Base-by-base conservation (phyloP, 2,113 vertebrate species). In the Amazona guildingii region DNA sequence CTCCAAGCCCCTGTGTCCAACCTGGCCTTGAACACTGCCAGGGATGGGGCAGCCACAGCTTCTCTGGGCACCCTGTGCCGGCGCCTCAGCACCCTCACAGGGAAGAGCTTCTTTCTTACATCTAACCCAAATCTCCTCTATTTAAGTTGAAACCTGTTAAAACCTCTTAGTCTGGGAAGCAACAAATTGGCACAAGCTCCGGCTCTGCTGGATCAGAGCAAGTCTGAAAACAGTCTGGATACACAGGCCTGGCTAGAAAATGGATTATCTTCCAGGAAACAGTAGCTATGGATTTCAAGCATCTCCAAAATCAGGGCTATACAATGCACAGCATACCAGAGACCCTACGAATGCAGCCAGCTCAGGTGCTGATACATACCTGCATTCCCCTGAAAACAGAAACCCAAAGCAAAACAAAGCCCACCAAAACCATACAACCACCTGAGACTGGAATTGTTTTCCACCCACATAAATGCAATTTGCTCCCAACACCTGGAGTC, bases 401-500 rank as follows among this genome's bases (percentile, higher is more conserved):
- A 63, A 49, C 2, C 11, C 33, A 28, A 4, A 17, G 21, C n/a
- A 43, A 46, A 24, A 19, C 63, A 49, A 15, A 67, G 39, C 63
- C 6, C 70, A 17, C 31, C 59, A 57, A 6, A 61, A 54, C n/a
- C 0, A 1, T 5, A 10, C 48, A 92, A 28, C 73, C 28, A 86
- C 35, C 90, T 80, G 44, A n/a, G 9, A 62, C 24, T 8, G 17
- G 13, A 29, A 69, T 74, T 88, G 73, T 79, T 95, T 79, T 18
- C 92, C 73, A 82, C 89, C 39, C 85, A 70, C 39, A 18, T 33
- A 79, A 87, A 79, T 4, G 62, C 44, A 33, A 64, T 94, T 96
- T 73, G 83, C 57, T 88, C 83, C 33, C 72, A 93, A 89, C 98
- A 98, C 96, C 97, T 98, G 96, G 93, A 96, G 97, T 55, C 95